Evolutionary conservation across 2,797 vertebrate species (phyloP).

Genomic region (Petrocephalus sullivani): DNA sequence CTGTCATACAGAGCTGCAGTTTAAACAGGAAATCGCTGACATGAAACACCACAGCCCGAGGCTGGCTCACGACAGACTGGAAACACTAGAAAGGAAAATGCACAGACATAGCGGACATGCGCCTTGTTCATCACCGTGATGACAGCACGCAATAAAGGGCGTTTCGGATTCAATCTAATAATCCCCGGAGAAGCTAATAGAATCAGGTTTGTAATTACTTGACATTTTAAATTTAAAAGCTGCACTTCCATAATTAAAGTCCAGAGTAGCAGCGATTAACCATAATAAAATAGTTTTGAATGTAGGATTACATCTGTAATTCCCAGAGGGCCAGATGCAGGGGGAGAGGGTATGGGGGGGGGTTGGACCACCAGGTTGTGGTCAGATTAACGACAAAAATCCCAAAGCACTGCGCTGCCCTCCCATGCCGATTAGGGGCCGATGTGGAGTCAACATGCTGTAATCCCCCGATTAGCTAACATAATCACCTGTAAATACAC

Average conservation of each 20-base stretch:
- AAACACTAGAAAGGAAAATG: neutral
- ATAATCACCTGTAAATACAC: constrained; percentile 76
- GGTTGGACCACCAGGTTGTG: constrained; percentile 38
- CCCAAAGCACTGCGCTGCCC: constrained; percentile 50
- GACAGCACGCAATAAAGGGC: neutral
- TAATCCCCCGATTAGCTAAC: constrained; percentile 74
- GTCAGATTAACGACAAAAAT: constrained; percentile 63
- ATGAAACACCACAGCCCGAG: neutral
- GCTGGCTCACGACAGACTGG: neutral
- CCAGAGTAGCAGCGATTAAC: constrained; percentile 54
- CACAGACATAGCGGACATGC: neutral
- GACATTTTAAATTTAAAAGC: constrained; percentile 54
- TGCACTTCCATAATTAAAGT: constrained; percentile 74
- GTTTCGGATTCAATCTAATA: neutral
- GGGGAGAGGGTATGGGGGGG: constrained; percentile 34
- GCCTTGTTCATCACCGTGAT: neutral
- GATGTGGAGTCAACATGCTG: constrained; percentile 70
- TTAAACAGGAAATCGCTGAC: neutral
- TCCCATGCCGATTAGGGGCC: constrained; percentile 53
- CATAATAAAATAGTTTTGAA: constrained; percentile 67
- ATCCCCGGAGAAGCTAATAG: constrained; percentile 52
- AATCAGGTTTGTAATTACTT: constrained; percentile 60
- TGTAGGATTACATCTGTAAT: constrained; percentile 68
- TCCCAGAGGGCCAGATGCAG: constrained; percentile 63
- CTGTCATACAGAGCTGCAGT: neutral